Evolutionary conservation across 1,140 invertebrate species (phyloP).

Genomic region (Protaetia brevitarsis): DNA sequence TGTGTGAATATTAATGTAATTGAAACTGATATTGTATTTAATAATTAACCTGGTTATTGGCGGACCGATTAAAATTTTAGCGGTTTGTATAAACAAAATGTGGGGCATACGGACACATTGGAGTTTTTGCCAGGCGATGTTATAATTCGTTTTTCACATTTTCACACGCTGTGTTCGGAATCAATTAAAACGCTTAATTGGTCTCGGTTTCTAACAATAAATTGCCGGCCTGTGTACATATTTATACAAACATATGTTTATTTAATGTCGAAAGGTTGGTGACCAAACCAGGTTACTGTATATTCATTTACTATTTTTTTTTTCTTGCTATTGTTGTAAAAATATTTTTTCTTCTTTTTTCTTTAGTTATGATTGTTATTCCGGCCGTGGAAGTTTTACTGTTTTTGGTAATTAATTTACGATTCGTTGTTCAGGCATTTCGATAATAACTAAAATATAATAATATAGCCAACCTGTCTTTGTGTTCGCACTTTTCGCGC

Average conservation of each 20-base stretch:
- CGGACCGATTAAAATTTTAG: conserved; percentile 37
- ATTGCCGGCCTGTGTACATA: not conserved
- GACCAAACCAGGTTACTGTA: too few relatives aligned
- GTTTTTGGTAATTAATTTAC: too few relatives aligned
- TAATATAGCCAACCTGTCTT: too few relatives aligned
- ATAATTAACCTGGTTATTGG: conserved; percentile 41
- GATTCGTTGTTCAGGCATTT: too few relatives aligned
- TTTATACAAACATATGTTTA: not conserved
- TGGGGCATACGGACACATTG: not conserved
- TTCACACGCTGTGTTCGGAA: not conserved
- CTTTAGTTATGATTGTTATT: too few relatives aligned
- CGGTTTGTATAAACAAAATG: conserved; percentile 29
- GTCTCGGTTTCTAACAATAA: not conserved
- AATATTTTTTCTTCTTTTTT: too few relatives aligned
- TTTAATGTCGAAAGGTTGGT: too few relatives aligned
- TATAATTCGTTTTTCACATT: conserved; percentile 23
- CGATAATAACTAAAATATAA: too few relatives aligned
- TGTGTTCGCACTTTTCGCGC: too few relatives aligned
- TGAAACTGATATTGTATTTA: conserved; percentile 45
- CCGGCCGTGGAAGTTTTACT: too few relatives aligned
- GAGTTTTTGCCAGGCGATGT: not conserved
- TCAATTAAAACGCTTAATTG: conserved; percentile 20
- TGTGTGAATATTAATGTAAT: conserved; percentile 47
- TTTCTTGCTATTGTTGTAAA: too few relatives aligned
- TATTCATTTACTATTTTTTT: too few relatives aligned